phyloP scores from a whole-genome alignment of 2,797 vertebrate genomes.

The Limnodromus scolopaceus region DNA sequence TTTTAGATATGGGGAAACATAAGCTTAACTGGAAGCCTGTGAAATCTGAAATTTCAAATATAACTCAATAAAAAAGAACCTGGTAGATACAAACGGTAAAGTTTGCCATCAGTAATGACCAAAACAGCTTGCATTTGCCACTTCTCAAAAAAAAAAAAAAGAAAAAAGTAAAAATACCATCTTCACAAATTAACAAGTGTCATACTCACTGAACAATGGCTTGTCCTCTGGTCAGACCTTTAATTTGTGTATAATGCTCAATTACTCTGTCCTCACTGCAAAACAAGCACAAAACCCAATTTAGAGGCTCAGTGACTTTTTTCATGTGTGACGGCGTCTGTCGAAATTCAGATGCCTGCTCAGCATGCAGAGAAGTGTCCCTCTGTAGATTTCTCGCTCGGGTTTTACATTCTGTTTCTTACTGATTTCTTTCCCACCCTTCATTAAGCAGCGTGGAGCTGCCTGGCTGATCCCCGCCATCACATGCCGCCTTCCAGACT shows the following conservation, averaged over 20 bases:
- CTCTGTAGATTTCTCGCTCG: background rate
- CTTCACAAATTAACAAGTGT: conserved; percentile 12
- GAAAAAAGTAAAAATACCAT: background rate
- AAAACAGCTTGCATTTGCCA: background rate
- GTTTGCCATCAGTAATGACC: background rate
- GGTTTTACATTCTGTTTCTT: conserved; percentile 9
- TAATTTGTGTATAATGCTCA: conserved; percentile 90
- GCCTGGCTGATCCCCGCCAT: background rate
- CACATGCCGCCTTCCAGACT: background rate
- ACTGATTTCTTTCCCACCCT: conserved; percentile 27
- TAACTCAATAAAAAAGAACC: background rate
- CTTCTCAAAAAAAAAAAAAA: background rate
- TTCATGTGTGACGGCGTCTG: background rate
- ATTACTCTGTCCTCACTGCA: conserved; percentile 95
- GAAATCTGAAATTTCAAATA: background rate
- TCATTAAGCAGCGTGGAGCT: background rate
- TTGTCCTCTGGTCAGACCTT: conserved; percentile 93
- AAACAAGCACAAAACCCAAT: conserved; percentile 57
- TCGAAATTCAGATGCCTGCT: background rate
- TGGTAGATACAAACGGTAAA: background rate
- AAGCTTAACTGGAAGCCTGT: background rate
- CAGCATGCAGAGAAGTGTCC: background rate
- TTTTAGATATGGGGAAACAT: background rate
- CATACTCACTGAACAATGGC: conserved; percentile 94
- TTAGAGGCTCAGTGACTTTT: background rate